Base-by-base conservation (phyloP, 2,797 vertebrate genomes). In the Corythornis leucogaster region DNA sequence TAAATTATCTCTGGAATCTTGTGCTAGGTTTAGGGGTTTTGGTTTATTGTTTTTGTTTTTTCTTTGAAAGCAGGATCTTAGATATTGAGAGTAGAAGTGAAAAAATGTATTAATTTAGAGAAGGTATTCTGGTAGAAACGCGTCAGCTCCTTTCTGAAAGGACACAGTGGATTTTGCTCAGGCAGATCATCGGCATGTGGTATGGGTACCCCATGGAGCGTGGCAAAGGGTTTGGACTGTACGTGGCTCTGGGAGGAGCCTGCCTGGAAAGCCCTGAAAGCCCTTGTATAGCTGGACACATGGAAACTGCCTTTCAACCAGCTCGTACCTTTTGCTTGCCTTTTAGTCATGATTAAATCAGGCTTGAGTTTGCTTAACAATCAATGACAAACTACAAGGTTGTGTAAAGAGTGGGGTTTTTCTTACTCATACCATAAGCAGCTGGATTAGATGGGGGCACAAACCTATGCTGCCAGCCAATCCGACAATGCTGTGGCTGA, bases 111-210 rank as follows among this genome's bases (percentile, higher is more conserved):
- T 12, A 21, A 68, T 11, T 26, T 73, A 57, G 31, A 24, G 40
- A 53, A 25, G 21, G 58, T 28, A 25, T 46, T 48, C 62, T 75
- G 28, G 21, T 45, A 75, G 80, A 84, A 68, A 76, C 2, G 2
- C 3, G 11, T 50, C 4, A 13, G 3, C 33, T 68, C 40, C 33
- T 54, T 54, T 86, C 75, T 73, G 67, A 55, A 78, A 67, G 68
- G 50, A 12, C 48, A n/a, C 1, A 28, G 13, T 0, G 4, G 59
- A 15, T 80, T 73, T 38, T 4, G 50, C 45, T 74, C 5, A 5
- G 64, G 30, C 6, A 2, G 35, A 35, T 48, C 58, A 42, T 48
- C 3, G 0, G 0, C 3, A 0, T 21, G 28, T 14, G 13, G 50
- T 6, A 9, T 2, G 6, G 63, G 53, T 11, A 8, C 9, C 20